These are phyloP conservation scores for Bombus superbus DNA, from an alignment of 1,140 invertebrate species.

Conservation along the genomic window DNA sequence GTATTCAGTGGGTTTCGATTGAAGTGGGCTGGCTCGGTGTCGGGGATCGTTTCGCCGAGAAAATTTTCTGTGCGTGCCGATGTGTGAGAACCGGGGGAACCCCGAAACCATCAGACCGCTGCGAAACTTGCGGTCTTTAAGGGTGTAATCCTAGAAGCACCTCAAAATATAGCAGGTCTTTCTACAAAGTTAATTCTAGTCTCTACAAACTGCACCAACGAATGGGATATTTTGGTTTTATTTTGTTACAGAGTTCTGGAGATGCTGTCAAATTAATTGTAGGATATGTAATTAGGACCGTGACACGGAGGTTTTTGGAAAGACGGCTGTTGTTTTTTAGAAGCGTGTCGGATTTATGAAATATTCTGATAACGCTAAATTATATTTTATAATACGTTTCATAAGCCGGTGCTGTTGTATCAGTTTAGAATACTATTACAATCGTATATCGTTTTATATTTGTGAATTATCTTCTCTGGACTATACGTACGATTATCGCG, in stretches of 20 bases:
- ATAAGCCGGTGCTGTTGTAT: too few relatives aligned
- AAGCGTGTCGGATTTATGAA: too few relatives aligned
- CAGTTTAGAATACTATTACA: too few relatives aligned
- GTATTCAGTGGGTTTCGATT: slow-evolving; percentile 61
- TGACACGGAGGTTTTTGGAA: not conserved
- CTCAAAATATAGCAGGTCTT: slow-evolving; percentile 28
- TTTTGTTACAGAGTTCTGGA: not conserved
- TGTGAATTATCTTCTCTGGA: too few relatives aligned
- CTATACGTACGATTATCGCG: too few relatives aligned
- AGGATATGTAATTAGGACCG: not conserved
- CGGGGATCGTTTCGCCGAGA: slow-evolving; percentile 21
- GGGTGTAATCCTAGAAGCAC: slow-evolving; percentile 26
- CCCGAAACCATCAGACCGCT: not conserved
- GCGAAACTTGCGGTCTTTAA: slow-evolving; percentile 11
- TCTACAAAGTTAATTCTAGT: slow-evolving; percentile 11
- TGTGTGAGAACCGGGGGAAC: slow-evolving; percentile 53
- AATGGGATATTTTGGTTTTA: too few relatives aligned
- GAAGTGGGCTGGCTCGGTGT: slow-evolving; percentile 9
- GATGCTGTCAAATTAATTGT: not conserved
- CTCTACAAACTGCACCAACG: too few relatives aligned
- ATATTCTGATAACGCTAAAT: too few relatives aligned
- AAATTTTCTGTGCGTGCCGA: slow-evolving; percentile 60
- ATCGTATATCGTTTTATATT: too few relatives aligned
- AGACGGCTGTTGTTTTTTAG: not conserved
- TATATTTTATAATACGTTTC: too few relatives aligned